Evolutionary conservation across 2,113 vertebrate genomes (phyloP), one percentile per base, ranked within the genome.

Genomic region (Pogona vitticeps): DNA sequence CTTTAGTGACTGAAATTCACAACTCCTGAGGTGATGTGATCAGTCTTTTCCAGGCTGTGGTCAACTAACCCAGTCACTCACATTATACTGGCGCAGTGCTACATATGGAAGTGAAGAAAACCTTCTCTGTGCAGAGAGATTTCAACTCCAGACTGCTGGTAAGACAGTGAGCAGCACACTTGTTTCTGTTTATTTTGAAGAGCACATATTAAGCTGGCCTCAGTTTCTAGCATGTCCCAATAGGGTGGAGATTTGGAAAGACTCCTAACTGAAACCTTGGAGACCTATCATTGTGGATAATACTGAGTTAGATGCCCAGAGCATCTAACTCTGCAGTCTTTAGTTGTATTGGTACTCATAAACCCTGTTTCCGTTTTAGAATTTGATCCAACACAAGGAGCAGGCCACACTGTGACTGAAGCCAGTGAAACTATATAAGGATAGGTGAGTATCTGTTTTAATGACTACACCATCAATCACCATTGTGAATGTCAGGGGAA

Each of bases 311-410:
- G 75, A 52, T 76, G n/a, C 20, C n/a, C n/a, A n/a, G n/a, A n/a
- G n/a, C n/a, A n/a, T n/a, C n/a, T n/a, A n/a, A n/a, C n/a, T n/a
- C n/a, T n/a, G n/a, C n/a, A n/a, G n/a, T n/a, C n/a, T n/a, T n/a
- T n/a, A n/a, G n/a, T n/a, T n/a, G n/a, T n/a, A n/a, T n/a, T n/a
- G n/a, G n/a, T n/a, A 23, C 9, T 68, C 38, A 67, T 46, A 10
- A 56, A 83, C 31, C 40, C 40, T 61, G 21, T 67, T 85, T 85
- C 17, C 52, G 14, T 85, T 85, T 38, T 71, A 84, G 82, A 83
- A 73, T 59, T 72, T 72, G 56, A 73, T 8, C 52, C 68, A 59
- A 33, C 31, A 28, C 59, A 61, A 36, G 31, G 42, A 76, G 31
- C 21, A 65, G 31, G 59, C 26, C 28, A n/a, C 3, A 21, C 36